phyloP scores from a whole-genome alignment of 2,888 invertebrate species.

The Heteromyza rotundicornis region DNA sequence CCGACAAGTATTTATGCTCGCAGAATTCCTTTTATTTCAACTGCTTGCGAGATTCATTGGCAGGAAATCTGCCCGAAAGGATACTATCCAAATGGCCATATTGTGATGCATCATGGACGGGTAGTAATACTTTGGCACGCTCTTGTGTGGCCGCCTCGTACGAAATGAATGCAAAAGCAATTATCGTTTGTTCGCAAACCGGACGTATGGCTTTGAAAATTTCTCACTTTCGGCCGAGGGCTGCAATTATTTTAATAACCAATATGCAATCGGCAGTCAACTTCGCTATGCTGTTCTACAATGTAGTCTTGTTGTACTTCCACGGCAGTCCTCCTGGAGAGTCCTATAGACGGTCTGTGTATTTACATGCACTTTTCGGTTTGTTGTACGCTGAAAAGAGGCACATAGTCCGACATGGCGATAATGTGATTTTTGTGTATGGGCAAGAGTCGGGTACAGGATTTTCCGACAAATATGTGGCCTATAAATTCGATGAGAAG shows the following conservation, averaged over 20 bases:
- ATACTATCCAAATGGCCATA: conserved; percentile 35
- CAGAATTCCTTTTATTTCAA: conserved; percentile 35
- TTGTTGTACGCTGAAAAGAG: conserved; percentile 40
- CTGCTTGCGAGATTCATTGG: conserved; percentile 41
- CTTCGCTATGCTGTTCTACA: conserved; percentile 47
- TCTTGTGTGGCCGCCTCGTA: conserved; percentile 45
- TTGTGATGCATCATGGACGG: conserved; percentile 46
- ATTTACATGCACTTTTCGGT: conserved; percentile 43
- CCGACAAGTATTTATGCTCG: conserved; percentile 48
- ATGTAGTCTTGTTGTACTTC: conserved; percentile 47
- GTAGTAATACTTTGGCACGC: conserved; percentile 48
- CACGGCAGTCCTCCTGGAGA: conserved; percentile 19
- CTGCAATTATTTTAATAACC: conserved; percentile 50
- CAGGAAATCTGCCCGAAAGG: conserved; percentile 32
- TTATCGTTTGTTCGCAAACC: conserved; percentile 47
- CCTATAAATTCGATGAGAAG: conserved; percentile 41
- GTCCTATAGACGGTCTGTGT: conserved; percentile 34
- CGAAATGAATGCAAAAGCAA: conserved; percentile 46
- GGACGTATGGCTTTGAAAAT: conserved; percentile 54
- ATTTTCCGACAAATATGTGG: conserved; percentile 48
- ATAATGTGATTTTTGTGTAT: conserved; percentile 48
- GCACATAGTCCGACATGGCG: conserved; percentile 30
- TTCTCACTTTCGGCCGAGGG: conserved; percentile 52
- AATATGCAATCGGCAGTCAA: conserved; percentile 44
- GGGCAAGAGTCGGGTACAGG: conserved; percentile 30